These are phyloP conservation scores for Sebastes fasciatus DNA, from an alignment of 2,113 vertebrate species.

Conservation along the genomic window DNA sequence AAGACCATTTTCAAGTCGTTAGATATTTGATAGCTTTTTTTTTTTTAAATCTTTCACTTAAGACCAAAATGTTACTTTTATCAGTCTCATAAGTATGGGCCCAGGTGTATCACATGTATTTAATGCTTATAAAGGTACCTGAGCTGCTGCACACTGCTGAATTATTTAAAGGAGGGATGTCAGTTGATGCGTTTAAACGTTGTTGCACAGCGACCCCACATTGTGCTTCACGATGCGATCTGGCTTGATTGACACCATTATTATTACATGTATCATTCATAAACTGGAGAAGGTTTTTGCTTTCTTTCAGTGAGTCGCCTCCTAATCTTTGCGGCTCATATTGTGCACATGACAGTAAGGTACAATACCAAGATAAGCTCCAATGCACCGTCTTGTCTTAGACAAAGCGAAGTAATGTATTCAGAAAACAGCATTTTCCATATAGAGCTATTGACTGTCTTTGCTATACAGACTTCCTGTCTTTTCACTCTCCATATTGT, in stretches of 20 bases:
- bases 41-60: not conserved
- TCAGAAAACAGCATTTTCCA: conserved; percentile 38
- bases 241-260: conserved; percentile 20
- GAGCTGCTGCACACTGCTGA: not conserved
- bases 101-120: conserved; percentile 19
- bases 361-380: conserved; percentile 46
- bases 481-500: conserved; percentile 42
- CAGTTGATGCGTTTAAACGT: not conserved
- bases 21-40: not conserved
- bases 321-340: conserved; percentile 24
- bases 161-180: conserved; percentile 1
- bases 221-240: conserved; percentile 2
- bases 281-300: conserved; percentile 17
- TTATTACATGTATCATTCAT: conserved; percentile 43
- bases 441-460: conserved; percentile 39
- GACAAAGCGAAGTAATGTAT: conserved; percentile 35
- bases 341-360: conserved; percentile 33
- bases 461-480: conserved; percentile 27
- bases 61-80: not conserved
- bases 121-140: not conserved
- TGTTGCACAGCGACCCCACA: conserved; percentile 9
- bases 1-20: not conserved
- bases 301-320: conserved; percentile 22
- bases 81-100: not conserved
- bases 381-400: conserved; percentile 35